Conservation (phyloP, 2,797 vertebrate species). For the Microhierax caerulescens region DNA sequence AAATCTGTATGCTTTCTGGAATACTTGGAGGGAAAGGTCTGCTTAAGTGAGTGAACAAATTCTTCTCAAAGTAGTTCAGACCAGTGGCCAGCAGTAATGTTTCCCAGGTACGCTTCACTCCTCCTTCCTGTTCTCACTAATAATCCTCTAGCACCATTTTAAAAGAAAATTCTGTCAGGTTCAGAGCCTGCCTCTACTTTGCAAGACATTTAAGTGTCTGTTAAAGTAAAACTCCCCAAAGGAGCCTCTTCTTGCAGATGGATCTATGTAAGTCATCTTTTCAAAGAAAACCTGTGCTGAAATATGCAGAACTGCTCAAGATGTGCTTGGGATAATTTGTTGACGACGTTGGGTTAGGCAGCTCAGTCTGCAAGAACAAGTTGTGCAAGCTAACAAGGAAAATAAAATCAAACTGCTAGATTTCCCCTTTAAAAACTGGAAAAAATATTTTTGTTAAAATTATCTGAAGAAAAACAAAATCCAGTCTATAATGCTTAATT, state of each 20-base stretch:
- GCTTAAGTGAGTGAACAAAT: neutral
- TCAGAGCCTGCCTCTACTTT: neutral
- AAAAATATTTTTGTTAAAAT: neutral
- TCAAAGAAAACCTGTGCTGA: neutral
- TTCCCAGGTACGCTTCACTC: neutral
- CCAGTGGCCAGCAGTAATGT: neutral
- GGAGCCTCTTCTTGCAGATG: neutral
- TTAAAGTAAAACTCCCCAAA: neutral
- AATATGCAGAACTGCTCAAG: slow-evolving; percentile 4
- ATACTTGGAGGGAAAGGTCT: neutral
- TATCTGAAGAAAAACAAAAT: neutral
- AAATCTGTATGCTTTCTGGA: neutral
- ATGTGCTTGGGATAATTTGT: neutral
- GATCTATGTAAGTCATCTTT: neutral
- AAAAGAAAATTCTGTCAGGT: neutral
- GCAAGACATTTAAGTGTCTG: neutral
- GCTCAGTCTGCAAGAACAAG: neutral
- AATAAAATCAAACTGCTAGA: neutral
- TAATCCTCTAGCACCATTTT: neutral
- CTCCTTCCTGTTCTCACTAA: neutral
- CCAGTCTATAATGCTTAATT: neutral
- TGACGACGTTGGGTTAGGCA: neutral
- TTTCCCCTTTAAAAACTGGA: neutral
- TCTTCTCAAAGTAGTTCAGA: neutral
- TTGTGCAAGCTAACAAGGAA: neutral